Conservation (phyloP, 2,113 vertebrate genomes). For the Notiomystis cincta region DNA sequence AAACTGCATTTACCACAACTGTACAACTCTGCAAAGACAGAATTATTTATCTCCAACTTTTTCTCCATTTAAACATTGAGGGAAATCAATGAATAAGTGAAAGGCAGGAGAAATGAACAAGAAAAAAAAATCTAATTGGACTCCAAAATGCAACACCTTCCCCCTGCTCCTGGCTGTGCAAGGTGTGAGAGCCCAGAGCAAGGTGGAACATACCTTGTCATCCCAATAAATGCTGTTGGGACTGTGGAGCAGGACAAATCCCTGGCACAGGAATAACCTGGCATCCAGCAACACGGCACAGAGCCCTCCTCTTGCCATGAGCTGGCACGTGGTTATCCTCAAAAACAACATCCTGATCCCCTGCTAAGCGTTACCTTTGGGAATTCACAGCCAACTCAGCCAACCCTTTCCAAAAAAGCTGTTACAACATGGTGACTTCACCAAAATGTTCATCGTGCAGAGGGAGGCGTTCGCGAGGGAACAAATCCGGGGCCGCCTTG, state of each 20-base stretch:
- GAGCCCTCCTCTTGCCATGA: background rate
- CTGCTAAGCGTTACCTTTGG: background rate
- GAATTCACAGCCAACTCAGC: background rate
- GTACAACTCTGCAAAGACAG: background rate
- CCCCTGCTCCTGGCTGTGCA: background rate
- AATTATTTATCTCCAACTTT: background rate
- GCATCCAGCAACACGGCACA: background rate
- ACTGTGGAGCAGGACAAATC: background rate
- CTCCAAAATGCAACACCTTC: background rate
- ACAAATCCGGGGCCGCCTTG: background rate
- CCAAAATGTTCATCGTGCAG: rapidly evolving
- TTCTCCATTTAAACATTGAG: background rate
- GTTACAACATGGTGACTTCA: background rate
- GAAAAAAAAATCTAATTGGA: background rate
- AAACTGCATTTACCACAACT: background rate
- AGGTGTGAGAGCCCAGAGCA: background rate
- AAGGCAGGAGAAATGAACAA: background rate
- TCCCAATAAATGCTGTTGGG: rapidly evolving
- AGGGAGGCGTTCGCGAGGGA: background rate
- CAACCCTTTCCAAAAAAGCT: background rate
- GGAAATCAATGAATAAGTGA: background rate
- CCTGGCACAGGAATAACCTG: background rate
- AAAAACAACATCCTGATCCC: background rate
- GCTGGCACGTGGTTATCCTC: background rate
- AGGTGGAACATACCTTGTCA: rapidly evolving